Percentiles rank a stretch among this genome's conserved stretches.
Conservation (phyloP, 2,113 vertebrate species). For the Malurus cyaneus region DNA sequence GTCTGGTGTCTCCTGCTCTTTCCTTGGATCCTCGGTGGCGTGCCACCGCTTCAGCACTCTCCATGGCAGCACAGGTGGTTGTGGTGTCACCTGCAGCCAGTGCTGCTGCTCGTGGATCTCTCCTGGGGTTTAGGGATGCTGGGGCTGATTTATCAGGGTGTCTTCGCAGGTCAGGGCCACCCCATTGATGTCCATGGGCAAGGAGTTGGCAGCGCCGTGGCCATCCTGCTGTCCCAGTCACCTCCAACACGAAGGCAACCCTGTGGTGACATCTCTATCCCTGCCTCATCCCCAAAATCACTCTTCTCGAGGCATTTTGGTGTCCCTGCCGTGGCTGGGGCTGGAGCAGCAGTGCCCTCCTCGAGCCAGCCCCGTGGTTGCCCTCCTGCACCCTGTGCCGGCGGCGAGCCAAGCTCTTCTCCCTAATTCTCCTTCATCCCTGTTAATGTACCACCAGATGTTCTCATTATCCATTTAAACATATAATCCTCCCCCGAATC, state of each 20-base stretch:
- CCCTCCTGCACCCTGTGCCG: neutral
- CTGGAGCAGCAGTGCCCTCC: neutral
- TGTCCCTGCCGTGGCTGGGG: neutral
- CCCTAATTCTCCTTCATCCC: conserved; percentile 59
- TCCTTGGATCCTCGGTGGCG: accelerated
- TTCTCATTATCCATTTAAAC: conserved; percentile 66
- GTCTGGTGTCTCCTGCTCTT: neutral
- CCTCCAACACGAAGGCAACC: neutral
- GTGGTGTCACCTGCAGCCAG: neutral
- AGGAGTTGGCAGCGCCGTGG: neutral
- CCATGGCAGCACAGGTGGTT: accelerated
- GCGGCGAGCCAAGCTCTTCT: neutral
- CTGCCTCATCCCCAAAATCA: neutral
- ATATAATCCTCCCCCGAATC: conserved; percentile 57
- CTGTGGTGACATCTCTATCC: neutral
- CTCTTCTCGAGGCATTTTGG: accelerated
- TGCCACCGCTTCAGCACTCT: neutral
- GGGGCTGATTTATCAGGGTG: neutral
- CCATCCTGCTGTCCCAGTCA: accelerated
- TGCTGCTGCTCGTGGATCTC: neutral
- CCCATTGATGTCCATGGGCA: neutral
- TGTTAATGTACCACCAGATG: conserved; percentile 58
- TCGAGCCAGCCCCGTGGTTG: neutral
- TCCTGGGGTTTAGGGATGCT: neutral
- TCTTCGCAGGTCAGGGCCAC: neutral